Percentiles rank a stretch among this genome's conserved stretches.
Conservation (phyloP, 2,888 invertebrate species). For the Heliconius sara region DNA sequence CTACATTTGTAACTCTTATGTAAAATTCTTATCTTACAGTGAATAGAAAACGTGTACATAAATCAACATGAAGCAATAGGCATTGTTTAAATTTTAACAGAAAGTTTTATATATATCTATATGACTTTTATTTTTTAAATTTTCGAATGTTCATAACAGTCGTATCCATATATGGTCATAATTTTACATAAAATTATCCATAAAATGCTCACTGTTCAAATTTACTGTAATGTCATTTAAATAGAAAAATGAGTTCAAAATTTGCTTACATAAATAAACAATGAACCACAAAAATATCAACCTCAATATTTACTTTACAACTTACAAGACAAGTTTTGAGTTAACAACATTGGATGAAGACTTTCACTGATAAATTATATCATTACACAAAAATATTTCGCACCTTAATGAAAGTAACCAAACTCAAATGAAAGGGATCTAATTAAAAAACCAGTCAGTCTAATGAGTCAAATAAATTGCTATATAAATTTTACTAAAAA, state of each 20-base stretch:
- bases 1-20: constrained; percentile 52
- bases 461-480: not conserved
- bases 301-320: constrained; percentile 10
- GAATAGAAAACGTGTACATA: constrained; percentile 36
- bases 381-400: not conserved
- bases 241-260: constrained; percentile 2
- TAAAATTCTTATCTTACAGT: constrained; percentile 51
- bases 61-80: constrained; percentile 35
- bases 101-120: not conserved
- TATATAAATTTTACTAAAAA: not conserved
- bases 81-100: constrained; percentile 14
- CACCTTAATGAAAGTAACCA: not conserved
- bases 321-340: constrained; percentile 9
- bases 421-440: not conserved
- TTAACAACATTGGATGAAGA: constrained; percentile 17
- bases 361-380: constrained; percentile 7
- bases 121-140: not conserved
- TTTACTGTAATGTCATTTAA: not conserved
- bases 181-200: not conserved
- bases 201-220: not conserved
- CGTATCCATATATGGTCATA: not conserved
- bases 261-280: not conserved
- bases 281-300: constrained; percentile 8
- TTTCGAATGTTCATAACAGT: not conserved
- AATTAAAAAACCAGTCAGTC: not conserved